These are phyloP conservation scores for Adoxophyes honmai DNA, from an alignment of 1,140 invertebrate species.

Conservation along the genomic window DNA sequence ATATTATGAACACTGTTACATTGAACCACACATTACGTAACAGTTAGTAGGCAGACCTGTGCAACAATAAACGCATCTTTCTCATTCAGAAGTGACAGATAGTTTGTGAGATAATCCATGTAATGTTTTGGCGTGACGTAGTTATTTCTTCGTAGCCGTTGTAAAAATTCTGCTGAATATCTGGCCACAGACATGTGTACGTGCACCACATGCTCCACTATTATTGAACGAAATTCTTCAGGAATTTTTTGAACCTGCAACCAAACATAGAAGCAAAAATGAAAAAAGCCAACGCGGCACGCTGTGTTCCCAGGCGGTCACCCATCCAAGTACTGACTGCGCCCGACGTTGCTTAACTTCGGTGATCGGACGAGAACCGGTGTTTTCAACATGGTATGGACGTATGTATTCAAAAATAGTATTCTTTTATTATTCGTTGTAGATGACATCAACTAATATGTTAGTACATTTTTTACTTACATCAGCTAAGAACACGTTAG, in stretches of 20 bases:
- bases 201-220: conserved; percentile 90
- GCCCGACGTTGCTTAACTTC: background rate
- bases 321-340: background rate
- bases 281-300: background rate
- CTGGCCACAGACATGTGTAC: conserved; percentile 85
- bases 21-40: too few relatives aligned
- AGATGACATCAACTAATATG: background rate
- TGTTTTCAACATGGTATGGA: background rate
- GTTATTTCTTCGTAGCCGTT: conserved; percentile 86
- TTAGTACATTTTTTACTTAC: conserved; percentile 57
- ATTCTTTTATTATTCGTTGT: too few relatives aligned
- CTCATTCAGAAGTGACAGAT: conserved; percentile 85
- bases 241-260: conserved; percentile 80
- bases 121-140: conserved; percentile 95
- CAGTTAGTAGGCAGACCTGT: conserved; percentile 80
- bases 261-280: background rate
- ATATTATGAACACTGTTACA: too few relatives aligned
- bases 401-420: too few relatives aligned
- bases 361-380: background rate
- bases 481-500: conserved; percentile 86
- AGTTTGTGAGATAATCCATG: conserved; percentile 89
- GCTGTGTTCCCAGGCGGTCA: background rate
- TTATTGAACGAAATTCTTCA: conserved; percentile 79
- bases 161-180: conserved; percentile 85
- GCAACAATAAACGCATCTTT: conserved; percentile 81